phyloP scores from a whole-genome alignment of 2,888 invertebrate genomes.

The Nephrotoma flavescens region DNA sequence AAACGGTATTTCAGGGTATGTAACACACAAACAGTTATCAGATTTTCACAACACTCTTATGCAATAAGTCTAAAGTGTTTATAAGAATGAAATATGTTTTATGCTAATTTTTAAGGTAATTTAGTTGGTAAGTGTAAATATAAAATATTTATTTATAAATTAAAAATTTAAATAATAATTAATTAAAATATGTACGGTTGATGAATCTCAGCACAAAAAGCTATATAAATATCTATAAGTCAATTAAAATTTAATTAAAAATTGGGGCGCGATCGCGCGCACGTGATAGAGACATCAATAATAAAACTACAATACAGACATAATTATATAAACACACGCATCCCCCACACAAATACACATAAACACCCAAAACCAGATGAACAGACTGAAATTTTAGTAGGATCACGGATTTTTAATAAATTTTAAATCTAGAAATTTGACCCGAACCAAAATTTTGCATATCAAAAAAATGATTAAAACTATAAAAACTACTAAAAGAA shows the following conservation, averaged over 20 bases:
- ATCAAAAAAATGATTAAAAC: not conserved
- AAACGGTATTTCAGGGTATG: not conserved
- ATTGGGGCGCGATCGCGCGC: not conserved
- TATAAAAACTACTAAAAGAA: not conserved
- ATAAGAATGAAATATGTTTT: not conserved
- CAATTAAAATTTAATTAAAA: not conserved
- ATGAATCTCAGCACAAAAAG: not conserved
- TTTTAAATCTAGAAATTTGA: not conserved
- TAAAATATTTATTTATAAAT: not conserved
- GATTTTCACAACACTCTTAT: slow-evolving; percentile 3
- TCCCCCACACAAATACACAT: not conserved
- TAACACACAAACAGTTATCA: not conserved
- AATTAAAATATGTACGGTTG: not conserved
- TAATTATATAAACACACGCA: not conserved
- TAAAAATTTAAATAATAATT: not conserved
- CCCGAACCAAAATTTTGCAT: not conserved
- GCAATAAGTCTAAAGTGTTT: not conserved
- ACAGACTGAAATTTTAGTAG: not conserved
- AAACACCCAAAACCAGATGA: not conserved
- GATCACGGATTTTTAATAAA: not conserved
- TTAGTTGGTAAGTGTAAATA: not conserved
- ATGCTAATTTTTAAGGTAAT: not conserved
- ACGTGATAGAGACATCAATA: not conserved
- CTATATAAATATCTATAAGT: not conserved
- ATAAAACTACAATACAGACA: not conserved